Percentiles rank a stretch among this genome's conserved stretches.
These are phyloP conservation scores for Holothuria glaberrima DNA, from an alignment of 35 echinoderm and acorn worm genomes.

Conservation along the genomic window DNA sequence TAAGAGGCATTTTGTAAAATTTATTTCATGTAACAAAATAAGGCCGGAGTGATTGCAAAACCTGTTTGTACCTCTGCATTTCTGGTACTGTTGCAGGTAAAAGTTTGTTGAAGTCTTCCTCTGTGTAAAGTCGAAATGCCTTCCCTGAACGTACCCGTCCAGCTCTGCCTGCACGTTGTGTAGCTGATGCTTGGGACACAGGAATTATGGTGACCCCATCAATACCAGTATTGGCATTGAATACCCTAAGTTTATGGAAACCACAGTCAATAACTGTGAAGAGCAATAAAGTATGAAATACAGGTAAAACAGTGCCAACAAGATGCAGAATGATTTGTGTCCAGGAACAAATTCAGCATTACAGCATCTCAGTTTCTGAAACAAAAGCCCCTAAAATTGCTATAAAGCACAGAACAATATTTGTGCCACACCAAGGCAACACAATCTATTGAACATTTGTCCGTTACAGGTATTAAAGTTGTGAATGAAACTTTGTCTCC, in stretches of 20 bases:
- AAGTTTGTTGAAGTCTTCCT: conserved; percentile 82
- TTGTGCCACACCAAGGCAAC: too few species aligned
- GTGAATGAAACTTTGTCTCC: too few species aligned
- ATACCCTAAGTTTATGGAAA: conserved; percentile 89
- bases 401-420: too few species aligned
- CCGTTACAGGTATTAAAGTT: too few species aligned
- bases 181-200: conserved; percentile 91
- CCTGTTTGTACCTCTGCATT: conserved; percentile 85
- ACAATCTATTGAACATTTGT: too few species aligned
- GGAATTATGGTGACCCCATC: conserved; percentile 81
- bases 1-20: not conserved
- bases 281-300: not conserved
- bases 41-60: not conserved
- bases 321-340: too few species aligned
- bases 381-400: too few species aligned
- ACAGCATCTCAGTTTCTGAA: too few species aligned
- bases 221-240: conserved; percentile 76
- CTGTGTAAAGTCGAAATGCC: conserved; percentile 91
- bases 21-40: not conserved
- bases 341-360: too few species aligned
- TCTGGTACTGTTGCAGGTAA: conserved; percentile 87
- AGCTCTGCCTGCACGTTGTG: conserved; percentile 90
- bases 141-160: conserved; percentile 94
- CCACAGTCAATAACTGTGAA: conserved; percentile 91
- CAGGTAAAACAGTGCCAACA: too few species aligned